Evolutionary conservation across 92 coral and sea anemone genomes (phyloP), one percentile per base, ranked within the genome.

Genomic region (Zoanthus gigantus): DNA sequence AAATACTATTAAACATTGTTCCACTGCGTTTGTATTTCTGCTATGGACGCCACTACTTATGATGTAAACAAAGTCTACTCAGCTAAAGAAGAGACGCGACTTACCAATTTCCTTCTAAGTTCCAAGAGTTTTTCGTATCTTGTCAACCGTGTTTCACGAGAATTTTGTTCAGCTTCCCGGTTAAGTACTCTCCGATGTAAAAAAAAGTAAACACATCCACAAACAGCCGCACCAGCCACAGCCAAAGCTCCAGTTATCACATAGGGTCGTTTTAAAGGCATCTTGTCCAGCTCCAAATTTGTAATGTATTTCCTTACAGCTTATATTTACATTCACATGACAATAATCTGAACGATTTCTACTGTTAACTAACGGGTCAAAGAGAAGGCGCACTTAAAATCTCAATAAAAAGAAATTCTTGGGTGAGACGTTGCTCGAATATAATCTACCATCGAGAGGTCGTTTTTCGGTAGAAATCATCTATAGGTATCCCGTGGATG

Each of bases 61-160:
- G 23, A 23, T 23, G 23, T 23, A 23, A 23, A 23, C 23, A 23
- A 23, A 23, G 23, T 23, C 23, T 23, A 23, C 23, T 23, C 23
- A 3, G 56, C 9, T 50, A 50, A 50, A 7, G 9, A 50, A 7
- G 56, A 1, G 56, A 50, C 9, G 31, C 16, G 16, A 90, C 97
- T 50, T 79, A 94, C 98, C 77, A 94, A 79, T 83, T 94, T 94
- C 32, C 77, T 74, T 18, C 94, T 93, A 3, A 94, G 85, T 69
- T 94, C 98, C 50, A 88, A 67, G 0, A 94, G 86, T 83, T 94
- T 94, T 37, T 94, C 90, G 15, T 85, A 80, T 79, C 94, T 85
- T 79, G 89, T 83, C 32, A 87, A 88, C 9, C 96, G 86, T 4
- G 56, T 53, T 37, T 85, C 84, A 14, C 18, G 23, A 13, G 75